These are phyloP conservation scores for Icerya purchasi DNA, from an alignment of 2,888 invertebrate genomes.

Conservation along the genomic window DNA sequence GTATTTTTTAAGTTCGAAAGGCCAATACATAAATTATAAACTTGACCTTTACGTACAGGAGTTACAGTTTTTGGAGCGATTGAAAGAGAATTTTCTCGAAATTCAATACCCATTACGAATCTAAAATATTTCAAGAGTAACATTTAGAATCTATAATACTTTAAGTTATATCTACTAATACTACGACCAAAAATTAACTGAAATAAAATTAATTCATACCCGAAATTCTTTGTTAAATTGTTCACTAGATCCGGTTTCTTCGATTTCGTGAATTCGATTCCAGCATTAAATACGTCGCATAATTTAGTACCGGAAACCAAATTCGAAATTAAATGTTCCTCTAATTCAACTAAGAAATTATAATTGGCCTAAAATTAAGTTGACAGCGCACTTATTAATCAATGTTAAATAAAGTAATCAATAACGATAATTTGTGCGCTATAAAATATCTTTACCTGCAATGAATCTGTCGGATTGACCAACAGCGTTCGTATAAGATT, in stretches of 20 bases:
- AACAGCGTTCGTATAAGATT: constrained; percentile 90
- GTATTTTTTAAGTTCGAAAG: constrained; percentile 63
- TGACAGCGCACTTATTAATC: too few relatives aligned
- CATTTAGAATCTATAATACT: too few relatives aligned
- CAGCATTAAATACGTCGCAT: constrained; percentile 68
- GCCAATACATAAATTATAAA: constrained; percentile 88
- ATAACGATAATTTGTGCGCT: too few relatives aligned
- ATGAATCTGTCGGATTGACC: constrained; percentile 64
- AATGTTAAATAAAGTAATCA: too few relatives aligned
- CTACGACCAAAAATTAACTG: too few relatives aligned
- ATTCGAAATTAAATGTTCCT: constrained; percentile 73
- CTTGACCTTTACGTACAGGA: constrained; percentile 74
- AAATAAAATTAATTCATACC: too few relatives aligned
- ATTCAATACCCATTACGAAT: constrained; percentile 95
- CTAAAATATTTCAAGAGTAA: constrained; percentile 24
- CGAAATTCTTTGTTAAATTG: constrained; percentile 82
- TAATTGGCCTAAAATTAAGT: constrained; percentile 74
- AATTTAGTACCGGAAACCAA: constrained; percentile 63
- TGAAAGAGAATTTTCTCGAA: constrained; percentile 79
- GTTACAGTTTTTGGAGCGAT: constrained; percentile 75
- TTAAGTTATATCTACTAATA: too few relatives aligned
- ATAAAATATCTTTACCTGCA: too few relatives aligned
- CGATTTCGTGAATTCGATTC: constrained; percentile 57
- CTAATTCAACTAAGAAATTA: constrained; percentile 66
- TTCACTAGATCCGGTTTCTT: constrained; percentile 67